Evolutionary conservation across 2,888 invertebrate species (phyloP), one percentile per base, ranked within the genome.

Genomic region (Hyalella azteca): DNA sequence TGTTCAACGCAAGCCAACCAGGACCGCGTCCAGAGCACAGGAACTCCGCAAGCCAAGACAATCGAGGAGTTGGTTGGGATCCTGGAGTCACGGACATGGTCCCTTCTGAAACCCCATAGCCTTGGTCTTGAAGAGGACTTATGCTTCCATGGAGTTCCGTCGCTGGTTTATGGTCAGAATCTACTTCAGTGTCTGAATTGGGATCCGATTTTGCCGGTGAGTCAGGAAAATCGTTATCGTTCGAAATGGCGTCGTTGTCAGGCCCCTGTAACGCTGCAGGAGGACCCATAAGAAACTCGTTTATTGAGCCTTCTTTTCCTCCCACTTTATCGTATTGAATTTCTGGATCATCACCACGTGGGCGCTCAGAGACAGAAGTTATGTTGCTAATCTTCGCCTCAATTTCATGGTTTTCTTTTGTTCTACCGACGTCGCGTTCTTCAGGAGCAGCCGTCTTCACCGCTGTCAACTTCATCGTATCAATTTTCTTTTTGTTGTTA

Each of bases 21-120:
- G 73, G 48, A n/a, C 54, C 79, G 39, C 79, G 45, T 19, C 73
- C 73, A 32, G 19, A 36, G n/a, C 29, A 73, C 50, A 79, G 40
- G 29, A 79, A 79, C 11, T 39, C 73, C 22, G 66, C 79, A 7
- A 79, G 50, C 79, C 79, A 79, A 4, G 79, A 79, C 78, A 78
- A 19, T 3, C 66, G 66, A 66, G 66, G 66, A 32, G 19, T 66
- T 29, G 11, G 66, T 32, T 32, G 36, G 19, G n/a, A 19, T 32
- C 66, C 66, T 15, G 66, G 32, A n/a, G 36, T 66, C 15, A n/a
- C 29, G 29, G 22, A n/a, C 19, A 29, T 29, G 36, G 36, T 36
- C n/a, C 5, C 19, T 36, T 66, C 29, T 7, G 66, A 7, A 1
- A 32, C 66, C 19, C 66, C 66, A 19, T 66, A 66, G 29, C 36